Base-by-base conservation (phyloP, 2,113 vertebrate genomes). In the Atrichornis clamosus region DNA sequence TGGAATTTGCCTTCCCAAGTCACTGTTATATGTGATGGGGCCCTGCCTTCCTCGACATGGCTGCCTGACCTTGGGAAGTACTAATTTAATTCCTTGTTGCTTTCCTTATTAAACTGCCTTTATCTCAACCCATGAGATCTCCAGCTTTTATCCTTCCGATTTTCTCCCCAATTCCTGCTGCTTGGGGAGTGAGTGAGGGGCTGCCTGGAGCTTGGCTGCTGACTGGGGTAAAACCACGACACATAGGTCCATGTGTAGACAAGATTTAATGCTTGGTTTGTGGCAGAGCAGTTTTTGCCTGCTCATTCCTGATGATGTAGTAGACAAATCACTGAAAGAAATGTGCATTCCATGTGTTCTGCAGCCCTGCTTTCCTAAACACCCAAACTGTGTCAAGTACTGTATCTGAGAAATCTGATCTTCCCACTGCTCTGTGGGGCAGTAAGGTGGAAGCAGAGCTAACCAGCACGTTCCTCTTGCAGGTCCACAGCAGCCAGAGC, bases 271-370 rank as follows among this genome's bases (percentile, higher is more conserved):
- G 55, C 60, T 80, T 59, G 11, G 27, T 70, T 89, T 93, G 76
- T 80, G 42, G 56, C 7, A 89, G 15, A 83, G 18, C 33, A 63
- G 39, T 56, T 67, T 86, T 80, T 70, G 24, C 59, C 44, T 70
- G 60, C 68, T 44, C 1, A 0, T 84, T 52, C 24, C 53, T 37
- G n/a, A 65, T 58, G n/a, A 28, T 2, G 1, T 26, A 84, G 79
- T 12, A 84, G 76, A 52, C 74, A 92, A 95, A 90, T 72, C 84
- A 78, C 33, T 4, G 27, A 47, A 84, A 81, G 33, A 77, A 86
- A 65, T 0, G 1, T 69, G 27, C 23, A 15, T 13, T 30, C 58
- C 46, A 46, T 0, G 1, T 75, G 37, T 22, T 79, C 49, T 42
- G 37, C 37, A 86, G 37, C 26, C 6, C 62, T 23, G 28, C 49